Evolutionary conservation across 2,888 invertebrate genomes (phyloP).

Genomic region (Venusia cambrica): DNA sequence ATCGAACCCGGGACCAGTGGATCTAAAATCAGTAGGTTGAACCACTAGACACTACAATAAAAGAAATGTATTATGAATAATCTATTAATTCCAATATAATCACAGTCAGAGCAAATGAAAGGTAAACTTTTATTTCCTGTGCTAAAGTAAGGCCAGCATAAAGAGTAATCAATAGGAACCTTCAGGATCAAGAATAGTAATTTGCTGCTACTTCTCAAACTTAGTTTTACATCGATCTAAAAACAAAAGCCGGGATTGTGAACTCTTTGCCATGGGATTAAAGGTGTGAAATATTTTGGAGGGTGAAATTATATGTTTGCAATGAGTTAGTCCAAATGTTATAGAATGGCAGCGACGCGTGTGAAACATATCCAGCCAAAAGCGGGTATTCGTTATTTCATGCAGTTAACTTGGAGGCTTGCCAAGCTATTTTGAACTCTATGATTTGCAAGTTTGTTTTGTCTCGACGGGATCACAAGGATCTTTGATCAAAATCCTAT

Average conservation of each 20-base stretch:
- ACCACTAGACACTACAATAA: too few species aligned
- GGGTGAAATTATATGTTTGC: slow-evolving; percentile 19
- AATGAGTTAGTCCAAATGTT: slow-evolving; percentile 38
- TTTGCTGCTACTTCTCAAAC: slow-evolving; percentile 31
- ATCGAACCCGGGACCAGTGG: too few species aligned
- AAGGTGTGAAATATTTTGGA: neutral
- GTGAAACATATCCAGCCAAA: slow-evolving; percentile 57
- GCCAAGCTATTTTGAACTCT: slow-evolving; percentile 51
- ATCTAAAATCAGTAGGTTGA: too few species aligned
- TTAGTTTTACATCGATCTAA: slow-evolving; percentile 3
- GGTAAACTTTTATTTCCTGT: slow-evolving; percentile 17
- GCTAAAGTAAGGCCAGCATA: slow-evolving; percentile 34
- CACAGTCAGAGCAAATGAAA: neutral
- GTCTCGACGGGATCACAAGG: neutral
- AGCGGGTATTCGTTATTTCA: slow-evolving; percentile 61
- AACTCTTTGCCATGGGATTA: slow-evolving; percentile 1
- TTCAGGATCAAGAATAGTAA: slow-evolving; percentile 35
- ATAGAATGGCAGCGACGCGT: slow-evolving; percentile 51
- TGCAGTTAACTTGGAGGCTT: slow-evolving; percentile 44
- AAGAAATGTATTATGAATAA: too few species aligned
- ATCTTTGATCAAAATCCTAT: too few species aligned
- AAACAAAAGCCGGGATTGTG: neutral
- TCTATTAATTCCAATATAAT: slow-evolving; percentile 7
- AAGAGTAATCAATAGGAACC: slow-evolving; percentile 39
- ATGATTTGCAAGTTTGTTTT: slow-evolving; percentile 24